Base-by-base conservation (phyloP, 2,888 invertebrate species). In the Acronicta alni region DNA sequence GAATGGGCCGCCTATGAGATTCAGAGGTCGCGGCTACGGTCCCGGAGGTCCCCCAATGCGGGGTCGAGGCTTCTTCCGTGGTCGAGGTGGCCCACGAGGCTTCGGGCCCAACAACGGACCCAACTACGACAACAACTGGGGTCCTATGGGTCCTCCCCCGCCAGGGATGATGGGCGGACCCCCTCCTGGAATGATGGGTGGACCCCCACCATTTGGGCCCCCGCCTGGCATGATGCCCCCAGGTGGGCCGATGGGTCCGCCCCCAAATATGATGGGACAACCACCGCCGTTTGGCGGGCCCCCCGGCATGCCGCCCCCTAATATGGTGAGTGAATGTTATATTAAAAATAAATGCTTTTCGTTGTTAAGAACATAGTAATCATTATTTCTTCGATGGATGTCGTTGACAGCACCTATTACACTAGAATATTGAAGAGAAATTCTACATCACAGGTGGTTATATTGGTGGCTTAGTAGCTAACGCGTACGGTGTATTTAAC, bases 1-100 rank as follows among this genome's bases (percentile, higher is more conserved):
- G 91, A 94, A 94, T 58, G 95, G 95, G 1, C 95, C 95, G 0
- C 94, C 96, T n/a, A 96, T 96, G 77, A 91, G 96, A 18, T 97
- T 96, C 79, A 90, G 96, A 37, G 96, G 96, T 3, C 93, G 96
- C 71, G 96, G 96, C 16, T 96, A 95, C 84, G 96, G 96, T 0
- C 95, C 95, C 1, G 94, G 95, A 0, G 95, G 95, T 10, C 95
- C 95, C 0, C 95, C 95, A 0, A 95, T 95, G 84, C 83, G 95
- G 38, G 95, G 95, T 0, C 88, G 95, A 1, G 94, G 95, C 15
- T 95, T 94, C 65, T 93, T 95, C 83, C 89, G 95, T 1, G 93
- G 94, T 17, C 87, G 95, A 1, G 95, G 95, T 0, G 95, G 89
- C 0, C 92, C 93, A 0, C 84, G 92, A 16, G 77, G 72, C 56